These are phyloP conservation scores for Amphibalanus amphitrite DNA, from an alignment of 1,140 invertebrate genomes.

Conservation along the genomic window DNA sequence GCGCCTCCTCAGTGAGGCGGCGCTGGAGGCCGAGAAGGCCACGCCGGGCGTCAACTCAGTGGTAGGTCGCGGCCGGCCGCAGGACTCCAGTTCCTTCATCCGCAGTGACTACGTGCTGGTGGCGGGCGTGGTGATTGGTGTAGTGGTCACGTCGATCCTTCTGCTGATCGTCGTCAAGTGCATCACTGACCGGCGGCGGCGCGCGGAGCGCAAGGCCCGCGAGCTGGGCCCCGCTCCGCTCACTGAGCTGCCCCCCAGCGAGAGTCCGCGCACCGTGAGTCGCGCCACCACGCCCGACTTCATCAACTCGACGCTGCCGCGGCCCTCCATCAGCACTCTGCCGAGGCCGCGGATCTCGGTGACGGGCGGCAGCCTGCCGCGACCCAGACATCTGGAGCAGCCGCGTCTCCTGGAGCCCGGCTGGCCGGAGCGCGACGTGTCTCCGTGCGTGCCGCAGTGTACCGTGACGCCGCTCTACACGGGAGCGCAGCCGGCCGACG, in stretches of 20 bases:
- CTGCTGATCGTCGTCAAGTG: conserved; percentile 51
- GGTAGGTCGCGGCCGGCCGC: conserved; percentile 28
- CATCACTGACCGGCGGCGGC: conserved; percentile 22
- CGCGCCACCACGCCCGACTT: conserved; percentile 13
- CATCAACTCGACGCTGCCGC: conserved; percentile 23
- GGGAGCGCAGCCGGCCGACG: not conserved
- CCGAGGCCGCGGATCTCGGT: conserved; percentile 30
- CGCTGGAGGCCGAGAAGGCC: not conserved
- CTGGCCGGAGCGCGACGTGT: conserved; percentile 16
- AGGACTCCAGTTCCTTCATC: conserved; percentile 23
- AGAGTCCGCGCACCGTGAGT: not conserved
- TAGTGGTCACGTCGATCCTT: conserved; percentile 44
- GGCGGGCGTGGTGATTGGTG: conserved; percentile 45
- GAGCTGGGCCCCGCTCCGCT: conserved; percentile 20
- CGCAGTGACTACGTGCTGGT: conserved; percentile 44
- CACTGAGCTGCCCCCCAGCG: not conserved
- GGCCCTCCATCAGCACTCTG: conserved; percentile 34
- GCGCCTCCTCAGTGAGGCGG: not conserved
- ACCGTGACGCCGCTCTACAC: conserved; percentile 25
- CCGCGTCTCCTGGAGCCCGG: conserved; percentile 29
- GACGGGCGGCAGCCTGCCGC: conserved; percentile 28
- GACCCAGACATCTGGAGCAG: conserved; percentile 31
- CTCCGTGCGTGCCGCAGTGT: conserved; percentile 28
- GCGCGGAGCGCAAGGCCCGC: conserved; percentile 6
- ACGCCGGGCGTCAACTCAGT: conserved; percentile 31